phyloP scores from a whole-genome alignment of 1,140 invertebrate genomes.

The Elymnias hypermnestra region DNA sequence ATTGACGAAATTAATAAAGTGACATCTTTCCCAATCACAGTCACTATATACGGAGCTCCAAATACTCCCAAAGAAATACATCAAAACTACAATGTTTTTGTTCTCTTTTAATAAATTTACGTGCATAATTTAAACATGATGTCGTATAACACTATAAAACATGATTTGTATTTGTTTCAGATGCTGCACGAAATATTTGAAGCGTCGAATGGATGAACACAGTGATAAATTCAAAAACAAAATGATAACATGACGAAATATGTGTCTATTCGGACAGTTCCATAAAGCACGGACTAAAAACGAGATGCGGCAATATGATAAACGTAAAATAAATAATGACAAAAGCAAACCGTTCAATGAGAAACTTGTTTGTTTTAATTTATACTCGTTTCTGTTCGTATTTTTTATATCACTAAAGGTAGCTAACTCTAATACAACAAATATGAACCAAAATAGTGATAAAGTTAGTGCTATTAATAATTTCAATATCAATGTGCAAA shows the following conservation, averaged over 20 bases:
- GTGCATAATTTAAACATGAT: too few species aligned
- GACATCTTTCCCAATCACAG: too few species aligned
- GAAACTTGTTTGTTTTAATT: constrained; percentile 40
- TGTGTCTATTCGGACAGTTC: constrained; percentile 39
- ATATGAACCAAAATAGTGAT: constrained; percentile 48
- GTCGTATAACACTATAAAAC: too few species aligned
- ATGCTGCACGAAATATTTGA: constrained; percentile 26
- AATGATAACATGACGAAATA: constrained; percentile 68
- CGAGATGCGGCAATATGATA: constrained; percentile 42
- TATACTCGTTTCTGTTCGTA: constrained; percentile 42
- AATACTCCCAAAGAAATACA: too few species aligned
- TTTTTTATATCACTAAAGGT: constrained; percentile 44
- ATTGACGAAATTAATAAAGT: too few species aligned
- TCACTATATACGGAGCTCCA: too few species aligned
- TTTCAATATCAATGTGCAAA: constrained; percentile 28
- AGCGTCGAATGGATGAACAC: constrained; percentile 17
- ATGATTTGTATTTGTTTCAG: constrained; percentile 48
- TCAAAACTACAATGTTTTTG: too few species aligned
- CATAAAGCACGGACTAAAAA: constrained; percentile 41
- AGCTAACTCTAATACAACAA: constrained; percentile 64
- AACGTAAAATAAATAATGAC: constrained; percentile 20
- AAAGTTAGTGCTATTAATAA: constrained; percentile 25
- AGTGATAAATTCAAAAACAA: constrained; percentile 35
- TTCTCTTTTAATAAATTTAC: too few species aligned
- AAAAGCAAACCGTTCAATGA: constrained; percentile 20